Base-by-base conservation (phyloP, 1,140 invertebrate species). In the Drosophila quadrilineata region DNA sequence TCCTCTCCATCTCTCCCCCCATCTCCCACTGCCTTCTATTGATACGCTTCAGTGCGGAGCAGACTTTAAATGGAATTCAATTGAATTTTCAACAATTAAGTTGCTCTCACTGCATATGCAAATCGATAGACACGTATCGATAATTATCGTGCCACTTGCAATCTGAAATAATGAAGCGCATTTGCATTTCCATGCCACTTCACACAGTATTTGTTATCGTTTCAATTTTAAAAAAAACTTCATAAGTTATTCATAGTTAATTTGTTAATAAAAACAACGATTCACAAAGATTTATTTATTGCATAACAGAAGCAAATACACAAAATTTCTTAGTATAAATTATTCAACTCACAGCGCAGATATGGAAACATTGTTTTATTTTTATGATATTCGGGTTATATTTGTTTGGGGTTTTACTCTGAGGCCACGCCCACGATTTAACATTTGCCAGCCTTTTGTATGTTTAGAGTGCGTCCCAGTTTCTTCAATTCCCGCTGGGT, bases 401-500 rank as follows among this genome's bases (percentile, higher is more conserved):
- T n/a, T n/a, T n/a, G n/a, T n/a, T n/a, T n/a, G n/a, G n/a, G n/a
- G n/a, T n/a, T n/a, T n/a, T n/a, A n/a, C 2, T 2, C 6, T 3
- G 26, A 6, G 28, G 24, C 5, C 29, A 35, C 26, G 9, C 17
- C 3, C 16, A 19, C 4, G n/a, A n/a, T 16, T 64, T 52, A 67
- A 35, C 87, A 89, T 1, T 50, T 2, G 1, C 76, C 87, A 35
- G 29, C 21, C 0, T 69, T 79, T 0, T 4, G 19, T n/a, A 89
- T 45, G 3, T 64, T 71, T 1, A 89, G 40, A 1, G 1, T 40
- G 0, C 80, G 71, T 22, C 76, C 69, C 16, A 89, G 50, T 28
- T 57, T 69, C 31, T 29, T 75, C 48, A 76, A 76, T 0, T 86
- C 84, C 9, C 71, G 62, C 46, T 88, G 87, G 0, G 84, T 76